phyloP scores from a whole-genome alignment of 2,113 vertebrate genomes.

The Trogon surrucura region DNA sequence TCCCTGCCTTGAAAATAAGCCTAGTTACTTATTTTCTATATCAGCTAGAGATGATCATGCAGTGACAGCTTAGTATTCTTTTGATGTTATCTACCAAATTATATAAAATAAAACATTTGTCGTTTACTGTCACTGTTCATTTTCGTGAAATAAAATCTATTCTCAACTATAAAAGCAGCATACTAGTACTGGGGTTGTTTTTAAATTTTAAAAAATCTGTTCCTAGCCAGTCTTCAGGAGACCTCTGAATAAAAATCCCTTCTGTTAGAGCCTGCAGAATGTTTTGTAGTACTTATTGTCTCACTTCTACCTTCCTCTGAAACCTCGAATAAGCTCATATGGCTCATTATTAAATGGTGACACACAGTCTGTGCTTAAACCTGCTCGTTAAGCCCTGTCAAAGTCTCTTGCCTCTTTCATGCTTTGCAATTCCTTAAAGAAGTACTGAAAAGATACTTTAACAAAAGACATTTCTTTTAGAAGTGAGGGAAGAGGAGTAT shows the following conservation, averaged over 20 bases:
- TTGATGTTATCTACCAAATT: conserved; percentile 38
- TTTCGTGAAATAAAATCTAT: neutral
- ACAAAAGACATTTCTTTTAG: neutral
- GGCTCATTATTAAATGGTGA: neutral
- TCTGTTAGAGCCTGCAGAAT: neutral
- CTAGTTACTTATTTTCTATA: neutral
- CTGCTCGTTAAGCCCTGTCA: neutral
- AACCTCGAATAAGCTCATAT: neutral
- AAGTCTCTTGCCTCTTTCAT: neutral
- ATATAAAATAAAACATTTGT: neutral
- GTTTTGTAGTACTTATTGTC: neutral
- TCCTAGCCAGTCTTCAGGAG: too few species aligned
- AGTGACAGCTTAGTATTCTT: conserved; percentile 35
- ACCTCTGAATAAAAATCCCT: neutral
- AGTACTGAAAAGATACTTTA: neutral
- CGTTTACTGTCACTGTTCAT: neutral
- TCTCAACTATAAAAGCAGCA: too few species aligned
- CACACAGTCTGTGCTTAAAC: neutral
- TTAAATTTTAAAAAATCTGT: too few species aligned
- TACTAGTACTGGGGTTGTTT: too few species aligned
- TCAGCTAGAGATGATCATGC: conserved; percentile 34
- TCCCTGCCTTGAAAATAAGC: conserved; percentile 48
- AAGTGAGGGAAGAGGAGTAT: neutral
- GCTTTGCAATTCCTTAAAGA: neutral
- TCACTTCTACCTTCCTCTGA: neutral